A percentile compares a stretch with the other conserved stretches of the same genome.
These are phyloP conservation scores for Dorcus hopei DNA, from an alignment of 2,888 invertebrate species.

Conservation along the genomic window DNA sequence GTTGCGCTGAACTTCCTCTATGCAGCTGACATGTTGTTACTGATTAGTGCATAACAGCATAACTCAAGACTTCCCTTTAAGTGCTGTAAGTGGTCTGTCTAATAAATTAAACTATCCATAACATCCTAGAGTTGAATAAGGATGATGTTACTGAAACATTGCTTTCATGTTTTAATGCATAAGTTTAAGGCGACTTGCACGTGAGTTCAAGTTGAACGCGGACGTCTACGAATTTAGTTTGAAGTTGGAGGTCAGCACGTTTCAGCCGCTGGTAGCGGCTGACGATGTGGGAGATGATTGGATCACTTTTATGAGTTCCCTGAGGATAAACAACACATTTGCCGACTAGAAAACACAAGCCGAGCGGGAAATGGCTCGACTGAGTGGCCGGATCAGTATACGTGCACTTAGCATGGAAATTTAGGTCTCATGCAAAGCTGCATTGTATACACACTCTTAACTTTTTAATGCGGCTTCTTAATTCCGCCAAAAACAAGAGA, in stretches of 20 bases:
- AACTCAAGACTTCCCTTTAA: too few relatives aligned
- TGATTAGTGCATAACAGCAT: too few relatives aligned
- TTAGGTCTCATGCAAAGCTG: conserved; percentile 2
- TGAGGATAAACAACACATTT: conserved; percentile 50
- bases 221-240: conserved; percentile 39
- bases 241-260: conserved; percentile 34
- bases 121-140: too few relatives aligned
- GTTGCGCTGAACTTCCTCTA: too few relatives aligned
- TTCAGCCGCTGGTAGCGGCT: conserved; percentile 31
- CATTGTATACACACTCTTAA: conserved; percentile 15
- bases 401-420: conserved; percentile 35
- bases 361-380: conserved; percentile 29
- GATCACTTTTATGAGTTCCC: conserved; percentile 54
- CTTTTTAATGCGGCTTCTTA: conserved; percentile 11
- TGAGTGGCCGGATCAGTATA: conserved; percentile 26
- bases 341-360: conserved; percentile 39
- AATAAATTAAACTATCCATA: too few relatives aligned
- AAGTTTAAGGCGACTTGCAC: conserved; percentile 30
- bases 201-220: conserved; percentile 31
- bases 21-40: too few relatives aligned
- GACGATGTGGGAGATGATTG: conserved; percentile 51
- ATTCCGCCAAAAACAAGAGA: too few relatives aligned
- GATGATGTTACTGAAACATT: conserved; percentile 7
- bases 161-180: conserved; percentile 33
- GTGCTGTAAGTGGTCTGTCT: too few relatives aligned